Evolutionary conservation across 2,113 vertebrate species (phyloP), one percentile per base, ranked within the genome.

Genomic region (Dromiciops gliroides): DNA sequence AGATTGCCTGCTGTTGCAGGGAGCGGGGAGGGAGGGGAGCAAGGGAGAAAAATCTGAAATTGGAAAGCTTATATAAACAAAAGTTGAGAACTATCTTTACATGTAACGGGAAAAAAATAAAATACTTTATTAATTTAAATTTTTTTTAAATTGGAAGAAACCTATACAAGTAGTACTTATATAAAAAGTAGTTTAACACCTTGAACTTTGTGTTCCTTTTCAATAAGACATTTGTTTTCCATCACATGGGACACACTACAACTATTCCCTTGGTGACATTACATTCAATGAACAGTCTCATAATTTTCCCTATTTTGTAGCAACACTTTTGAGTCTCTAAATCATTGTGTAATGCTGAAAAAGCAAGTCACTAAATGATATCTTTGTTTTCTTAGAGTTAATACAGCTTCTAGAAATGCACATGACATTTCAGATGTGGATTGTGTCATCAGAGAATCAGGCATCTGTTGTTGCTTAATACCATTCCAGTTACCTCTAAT

Each of bases 141-240:
- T n/a, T n/a, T n/a, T n/a, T n/a, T n/a, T n/a, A n/a, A n/a, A 88
- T 96, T 90, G 93, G 98, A 89, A 97, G 93, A 96, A 91, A 88
- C 31, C 94, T 94, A 16, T 56, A 97, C 49, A 97, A 94, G 91
- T 98, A 94, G 92, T 97, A 31, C 47, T 25, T 50, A 25, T 93
- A 23, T 92, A 91, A 95, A 92, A 96, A 96, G 51, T 89, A 88
- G 51, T 93, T 90, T 67, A 95, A 56, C 11, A 92, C 37, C 14
- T n/a, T 75, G 60, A 75, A 75, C 60, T 75, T 75, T 75, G 14
- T n/a, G 16, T 56, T 75, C 60, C 16, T 75, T 75, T 75, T 75
- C 60, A n/a, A 6, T 51, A 10, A 60, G 44, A 93, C 22, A 56
- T 94, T 2, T 51, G 2, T 93, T 93, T 92, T 51, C 91, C 37